Evolutionary conservation across 2,113 vertebrate species (phyloP), one percentile per base, ranked within the genome.

Genomic region (Oryzias curvinotus): DNA sequence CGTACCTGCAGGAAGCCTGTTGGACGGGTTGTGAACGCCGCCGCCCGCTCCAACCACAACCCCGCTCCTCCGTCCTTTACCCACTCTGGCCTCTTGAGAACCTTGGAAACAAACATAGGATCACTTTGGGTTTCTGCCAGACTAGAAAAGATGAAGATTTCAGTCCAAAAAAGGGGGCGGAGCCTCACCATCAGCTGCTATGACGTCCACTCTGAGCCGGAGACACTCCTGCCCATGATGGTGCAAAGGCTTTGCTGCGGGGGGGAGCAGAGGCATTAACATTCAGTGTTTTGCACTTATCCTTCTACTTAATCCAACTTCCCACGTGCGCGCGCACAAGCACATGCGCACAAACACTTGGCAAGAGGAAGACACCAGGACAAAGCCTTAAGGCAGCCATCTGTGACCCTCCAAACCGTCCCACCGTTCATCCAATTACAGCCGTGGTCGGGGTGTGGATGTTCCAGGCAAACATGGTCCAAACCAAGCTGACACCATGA

Each of bases 181-280:
- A 30, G 85, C 78, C 95, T 94, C 75, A 98, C 96, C 93, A 56
- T 89, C 91, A 75, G 88, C 93, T n/a, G 93, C 93, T 1, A 85
- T 48, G 0, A 98, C 94, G 0, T 84, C 89, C 85, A 98, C 95
- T 65, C 82, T 90, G 71, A 98, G 81, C 84, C 90, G 93, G 69
- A 98, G 88, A 78, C 96, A 98, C 5, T 81, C 87, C 36, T 93
- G 84, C 4, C 95, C 93, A 0, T 94, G 93, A 57, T 91, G 94
- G 71, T 95, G 92, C 57, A 96, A 92, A 30, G 95, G 94, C 75
- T 96, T 97, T 59, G 95, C 96, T 98, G 85, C 1, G 63, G 58
- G 82, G 62, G 59, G 17, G 50, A 23, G 80, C 68, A 75, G n/a
- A 65, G 61, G 71, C 43, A 67, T 91, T 82, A 89, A 84, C 68